Percentiles rank a stretch among this genome's conserved stretches.
These are phyloP conservation scores for Acanthisitta chloris DNA, from an alignment of 2,113 vertebrate genomes.

Conservation along the genomic window DNA sequence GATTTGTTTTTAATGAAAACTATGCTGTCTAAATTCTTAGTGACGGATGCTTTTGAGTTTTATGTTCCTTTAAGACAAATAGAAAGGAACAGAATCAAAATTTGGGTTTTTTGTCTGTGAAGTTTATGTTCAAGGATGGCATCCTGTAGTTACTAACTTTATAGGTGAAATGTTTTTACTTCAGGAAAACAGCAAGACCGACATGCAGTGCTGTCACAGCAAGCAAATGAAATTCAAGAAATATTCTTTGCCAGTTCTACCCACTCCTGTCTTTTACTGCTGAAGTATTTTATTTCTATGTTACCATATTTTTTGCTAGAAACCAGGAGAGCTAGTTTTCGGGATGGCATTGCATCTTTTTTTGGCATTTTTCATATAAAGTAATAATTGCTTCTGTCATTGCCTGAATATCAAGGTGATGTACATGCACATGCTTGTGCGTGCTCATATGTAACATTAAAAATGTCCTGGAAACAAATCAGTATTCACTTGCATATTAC, in stretches of 20 bases:
- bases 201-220: neutral
- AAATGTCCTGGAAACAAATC: neutral
- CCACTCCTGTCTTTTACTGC: neutral
- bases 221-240: neutral
- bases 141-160: neutral
- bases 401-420: neutral
- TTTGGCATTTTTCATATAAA: neutral
- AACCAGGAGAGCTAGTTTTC: neutral
- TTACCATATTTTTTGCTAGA: neutral
- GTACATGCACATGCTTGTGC: fast-evolving
- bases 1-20: neutral
- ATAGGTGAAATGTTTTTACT: neutral
- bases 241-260: neutral
- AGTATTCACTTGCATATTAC: neutral
- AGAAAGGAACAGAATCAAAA: neutral
- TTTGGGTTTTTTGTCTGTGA: neutral
- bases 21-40: neutral
- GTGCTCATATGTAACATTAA: neutral
- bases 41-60: neutral
- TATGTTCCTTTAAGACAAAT: neutral
- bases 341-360: neutral
- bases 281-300: neutral
- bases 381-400: neutral
- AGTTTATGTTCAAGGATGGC: neutral
- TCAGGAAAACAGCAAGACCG: neutral